Evolutionary conservation across 1,140 invertebrate genomes (phyloP).

Genomic region (Atta cephalotes): DNA sequence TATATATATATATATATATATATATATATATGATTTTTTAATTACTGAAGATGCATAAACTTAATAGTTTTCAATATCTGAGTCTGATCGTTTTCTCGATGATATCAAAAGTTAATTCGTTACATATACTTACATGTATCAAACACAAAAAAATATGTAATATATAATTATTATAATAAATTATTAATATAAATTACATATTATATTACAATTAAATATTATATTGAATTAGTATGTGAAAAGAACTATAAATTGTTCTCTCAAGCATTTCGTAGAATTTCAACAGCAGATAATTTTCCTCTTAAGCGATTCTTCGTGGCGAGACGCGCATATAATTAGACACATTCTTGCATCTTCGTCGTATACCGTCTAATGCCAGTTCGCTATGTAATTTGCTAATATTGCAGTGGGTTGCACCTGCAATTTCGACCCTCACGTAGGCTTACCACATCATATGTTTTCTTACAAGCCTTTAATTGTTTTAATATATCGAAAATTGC

Average conservation of each 20-base stretch:
- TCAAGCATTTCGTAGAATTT: constrained; percentile 16
- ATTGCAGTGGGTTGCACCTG: constrained; percentile 25
- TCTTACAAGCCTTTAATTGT: constrained; percentile 46
- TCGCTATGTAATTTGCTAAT: constrained; percentile 60
- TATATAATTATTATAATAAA: too few species aligned
- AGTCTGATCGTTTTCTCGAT: neutral
- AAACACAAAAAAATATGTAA: neutral
- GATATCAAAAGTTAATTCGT: neutral
- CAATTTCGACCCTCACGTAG: constrained; percentile 41
- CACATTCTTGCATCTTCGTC: constrained; percentile 47
- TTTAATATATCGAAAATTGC: constrained; percentile 36
- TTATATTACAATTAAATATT: neutral
- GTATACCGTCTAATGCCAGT: constrained; percentile 41
- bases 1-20: too few species aligned
- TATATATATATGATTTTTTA: neutral
- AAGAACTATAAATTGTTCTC: neutral
- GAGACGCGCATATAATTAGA: constrained; percentile 66
- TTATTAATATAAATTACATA: constrained; percentile 9
- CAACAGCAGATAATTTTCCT: constrained; percentile 43
- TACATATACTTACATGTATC: too few species aligned
- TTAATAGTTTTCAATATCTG: neutral
- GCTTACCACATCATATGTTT: constrained; percentile 10
- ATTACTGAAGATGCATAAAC: neutral
- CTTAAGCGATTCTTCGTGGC: constrained; percentile 41
- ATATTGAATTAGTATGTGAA: neutral